phyloP scores from a whole-genome alignment of 2,797 vertebrate species.

The Dryobates pubescens region DNA sequence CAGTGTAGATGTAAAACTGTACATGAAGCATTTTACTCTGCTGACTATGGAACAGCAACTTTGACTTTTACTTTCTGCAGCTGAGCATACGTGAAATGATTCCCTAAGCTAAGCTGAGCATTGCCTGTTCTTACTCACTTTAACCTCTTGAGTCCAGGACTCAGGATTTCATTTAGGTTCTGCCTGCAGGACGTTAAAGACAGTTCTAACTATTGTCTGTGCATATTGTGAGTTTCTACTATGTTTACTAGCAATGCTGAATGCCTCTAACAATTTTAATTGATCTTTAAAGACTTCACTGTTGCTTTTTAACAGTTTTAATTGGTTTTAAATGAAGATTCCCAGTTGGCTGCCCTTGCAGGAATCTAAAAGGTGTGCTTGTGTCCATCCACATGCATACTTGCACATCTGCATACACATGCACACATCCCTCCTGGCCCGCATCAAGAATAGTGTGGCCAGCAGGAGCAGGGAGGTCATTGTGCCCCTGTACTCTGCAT shows the following conservation, averaged over 20 bases:
- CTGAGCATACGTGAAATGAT: neutral
- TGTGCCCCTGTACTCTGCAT: no score
- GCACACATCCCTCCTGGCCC: neutral
- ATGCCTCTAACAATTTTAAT: neutral
- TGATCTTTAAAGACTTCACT: neutral
- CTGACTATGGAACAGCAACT: neutral
- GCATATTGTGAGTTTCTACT: neutral
- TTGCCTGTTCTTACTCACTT: neutral
- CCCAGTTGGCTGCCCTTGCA: neutral
- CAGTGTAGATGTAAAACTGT: neutral
- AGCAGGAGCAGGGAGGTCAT: no score
- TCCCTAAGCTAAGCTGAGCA: neutral
- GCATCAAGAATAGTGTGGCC: no score
- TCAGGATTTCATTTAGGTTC: neutral
- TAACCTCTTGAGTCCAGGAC: neutral
- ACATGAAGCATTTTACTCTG: neutral
- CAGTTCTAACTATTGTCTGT: neutral
- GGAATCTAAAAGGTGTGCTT: neutral
- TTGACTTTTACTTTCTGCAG: neutral
- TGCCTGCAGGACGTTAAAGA: neutral
- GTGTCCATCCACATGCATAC: neutral
- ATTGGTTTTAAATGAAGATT: neutral
- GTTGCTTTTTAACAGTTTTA: neutral
- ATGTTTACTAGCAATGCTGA: neutral
- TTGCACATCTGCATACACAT: rapidly evolving